Base-by-base conservation (phyloP, 2,888 invertebrate genomes). In the Eudemis profundana region DNA sequence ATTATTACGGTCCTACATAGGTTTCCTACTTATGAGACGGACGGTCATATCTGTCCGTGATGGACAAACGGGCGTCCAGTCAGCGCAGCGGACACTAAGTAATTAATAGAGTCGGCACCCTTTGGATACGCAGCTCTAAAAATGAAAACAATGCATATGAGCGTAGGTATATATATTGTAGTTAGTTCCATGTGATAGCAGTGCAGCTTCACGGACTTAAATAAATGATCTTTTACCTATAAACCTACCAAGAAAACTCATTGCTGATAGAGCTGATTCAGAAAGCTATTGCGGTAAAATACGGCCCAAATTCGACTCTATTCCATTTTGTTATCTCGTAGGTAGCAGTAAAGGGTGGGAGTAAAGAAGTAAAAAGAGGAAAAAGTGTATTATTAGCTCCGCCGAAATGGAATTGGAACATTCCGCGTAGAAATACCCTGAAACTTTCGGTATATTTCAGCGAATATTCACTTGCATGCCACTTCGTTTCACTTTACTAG, bases 341-440 rank as follows among this genome's bases (percentile, higher is more conserved):
- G 85, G 88, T 87, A 90, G 86, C 87, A 90, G 89, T 91, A 91
- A 91, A 90, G 91, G 90, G 90, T 91, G 86, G 87, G 89, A 90
- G 88, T 86, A 89, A 65, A 91, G 89, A 89, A 90, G 91, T 89
- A 92, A 91, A 90, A 91, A 87, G 88, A 87, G 87, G 87, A 89
- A 90, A 88, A 88, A 90, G 89, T 88, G 82, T 91, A 89, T 92
- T 92, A 92, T 92, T 91, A 92, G 92, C 90, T 90, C 90, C 86
- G 90, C 89, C 89, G 90, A 91, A 91, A 92, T 92, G 91, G 91
- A 91, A 91, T 90, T 90, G 90, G 90, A 90, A 89, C 92, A 90
- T 91, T 91, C 84, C 85, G 81, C 79, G 87, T 84, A 82, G 87
- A 90, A 90, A 87, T 86, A 47, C 47, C 46, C 54, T 15, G 57